Conservation (phyloP, 1,140 invertebrate genomes). For the Littorina saxatilis region DNA sequence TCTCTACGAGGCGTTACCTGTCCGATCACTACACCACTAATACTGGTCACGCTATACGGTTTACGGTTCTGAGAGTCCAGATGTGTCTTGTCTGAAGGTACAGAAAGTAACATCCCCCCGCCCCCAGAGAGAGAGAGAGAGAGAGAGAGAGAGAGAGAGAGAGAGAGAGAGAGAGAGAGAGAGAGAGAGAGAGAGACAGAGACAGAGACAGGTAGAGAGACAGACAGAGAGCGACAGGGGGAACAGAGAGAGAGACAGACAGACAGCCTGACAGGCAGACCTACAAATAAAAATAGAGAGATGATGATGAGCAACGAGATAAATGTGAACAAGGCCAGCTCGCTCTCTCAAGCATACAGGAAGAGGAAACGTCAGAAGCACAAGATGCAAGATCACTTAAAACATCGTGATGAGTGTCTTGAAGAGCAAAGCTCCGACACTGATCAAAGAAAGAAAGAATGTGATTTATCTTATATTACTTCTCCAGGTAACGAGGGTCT, state of each 20-base stretch:
- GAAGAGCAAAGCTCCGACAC: neutral
- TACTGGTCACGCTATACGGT: no score
- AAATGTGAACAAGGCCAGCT: neutral
- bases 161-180: neutral
- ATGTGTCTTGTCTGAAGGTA: no score
- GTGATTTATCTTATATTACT: neutral
- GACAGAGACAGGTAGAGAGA: neutral
- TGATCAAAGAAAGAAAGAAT: neutral
- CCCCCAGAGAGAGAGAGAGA: neutral
- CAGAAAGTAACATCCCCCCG: no score
- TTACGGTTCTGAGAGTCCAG: no score
- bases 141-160: neutral
- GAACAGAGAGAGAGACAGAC: slow-evolving; percentile 1
- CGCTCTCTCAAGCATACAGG: no score
- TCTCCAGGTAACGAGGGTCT: no score
- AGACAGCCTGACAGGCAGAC: neutral
- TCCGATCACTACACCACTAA: no score
- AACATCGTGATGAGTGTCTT: no score
- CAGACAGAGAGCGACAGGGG: neutral
- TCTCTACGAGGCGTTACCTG: no score
- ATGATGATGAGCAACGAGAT: no score
- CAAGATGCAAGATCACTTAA: no score
- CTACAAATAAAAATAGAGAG: neutral
- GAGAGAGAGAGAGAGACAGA: neutral
- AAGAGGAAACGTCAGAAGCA: neutral